phyloP scores from a whole-genome alignment of 2,888 invertebrate species.

The Eilema griseolum region DNA sequence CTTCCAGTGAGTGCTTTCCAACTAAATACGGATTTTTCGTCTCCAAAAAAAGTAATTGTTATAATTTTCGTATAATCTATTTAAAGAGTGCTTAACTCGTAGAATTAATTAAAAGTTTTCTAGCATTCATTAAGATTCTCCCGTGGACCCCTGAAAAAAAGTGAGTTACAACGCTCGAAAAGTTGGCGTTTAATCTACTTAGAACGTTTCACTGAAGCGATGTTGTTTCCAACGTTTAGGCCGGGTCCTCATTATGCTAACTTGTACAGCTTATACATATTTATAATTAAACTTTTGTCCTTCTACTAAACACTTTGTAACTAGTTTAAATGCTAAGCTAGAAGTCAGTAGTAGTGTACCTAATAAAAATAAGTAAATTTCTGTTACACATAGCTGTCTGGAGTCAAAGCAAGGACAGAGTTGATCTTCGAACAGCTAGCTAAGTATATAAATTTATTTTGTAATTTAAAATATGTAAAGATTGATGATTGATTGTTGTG shows the following conservation, averaged over 20 bases:
- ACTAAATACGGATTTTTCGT: not conserved
- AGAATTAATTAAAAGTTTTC: constrained; percentile 79
- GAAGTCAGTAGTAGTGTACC: not conserved
- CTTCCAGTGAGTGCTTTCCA: not conserved
- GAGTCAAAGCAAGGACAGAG: not conserved
- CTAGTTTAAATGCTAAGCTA: not conserved
- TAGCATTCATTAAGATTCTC: constrained; percentile 70
- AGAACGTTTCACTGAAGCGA: constrained; percentile 43
- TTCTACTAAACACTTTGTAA: not conserved
- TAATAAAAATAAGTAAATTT: not conserved
- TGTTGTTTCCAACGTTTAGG: constrained; percentile 20
- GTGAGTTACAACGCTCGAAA: constrained; percentile 41
- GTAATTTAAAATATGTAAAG: too few species aligned
- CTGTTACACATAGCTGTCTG: too few species aligned
- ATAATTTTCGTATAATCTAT: constrained; percentile 53
- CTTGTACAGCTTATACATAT: not conserved
- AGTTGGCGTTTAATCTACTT: constrained; percentile 53
- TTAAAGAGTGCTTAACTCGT: constrained; percentile 70
- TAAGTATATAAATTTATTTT: too few species aligned
- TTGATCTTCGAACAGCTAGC: not conserved
- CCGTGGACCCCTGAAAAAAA: constrained; percentile 52
- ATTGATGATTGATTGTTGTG: too few species aligned
- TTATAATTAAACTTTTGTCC: not conserved
- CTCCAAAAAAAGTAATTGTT: constrained; percentile 25
- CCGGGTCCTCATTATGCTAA: not conserved